A percentile compares a stretch with the other conserved stretches of the same genome.
phyloP scores from a whole-genome alignment of 2,888 invertebrate species.

The Drosophila nr. fundita region DNA sequence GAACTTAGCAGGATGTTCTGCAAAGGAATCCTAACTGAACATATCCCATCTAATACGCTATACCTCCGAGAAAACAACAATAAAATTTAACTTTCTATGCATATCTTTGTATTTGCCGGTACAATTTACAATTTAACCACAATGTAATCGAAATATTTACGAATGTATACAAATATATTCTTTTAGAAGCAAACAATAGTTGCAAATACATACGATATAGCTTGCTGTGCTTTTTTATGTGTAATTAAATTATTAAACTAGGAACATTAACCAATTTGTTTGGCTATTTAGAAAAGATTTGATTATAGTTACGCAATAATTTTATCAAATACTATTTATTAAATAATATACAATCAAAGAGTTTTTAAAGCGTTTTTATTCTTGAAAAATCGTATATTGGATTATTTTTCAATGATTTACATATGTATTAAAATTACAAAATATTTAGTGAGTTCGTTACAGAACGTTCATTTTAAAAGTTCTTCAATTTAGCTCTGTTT shows the following conservation, averaged over 20 bases:
- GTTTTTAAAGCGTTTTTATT: constrained; percentile 7
- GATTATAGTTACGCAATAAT: constrained; percentile 35
- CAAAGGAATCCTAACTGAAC: constrained; percentile 29
- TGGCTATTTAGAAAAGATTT: constrained; percentile 29
- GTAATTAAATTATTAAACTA: constrained; percentile 17
- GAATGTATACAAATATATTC: constrained; percentile 37
- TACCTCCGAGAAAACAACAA: constrained; percentile 60
- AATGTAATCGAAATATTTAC: constrained; percentile 48
- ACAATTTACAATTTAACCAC: constrained; percentile 24
- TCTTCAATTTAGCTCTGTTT: neutral
- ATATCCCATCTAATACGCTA: constrained; percentile 65
- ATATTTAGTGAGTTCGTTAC: neutral
- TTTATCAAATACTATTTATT: constrained; percentile 45
- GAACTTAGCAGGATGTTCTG: neutral
- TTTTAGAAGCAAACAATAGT: constrained; percentile 19
- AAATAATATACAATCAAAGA: constrained; percentile 30
- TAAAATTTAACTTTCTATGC: constrained; percentile 38
- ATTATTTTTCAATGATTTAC: neutral
- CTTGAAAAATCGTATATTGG: neutral
- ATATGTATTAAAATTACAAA: neutral
- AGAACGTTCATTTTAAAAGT: neutral
- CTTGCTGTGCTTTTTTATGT: constrained; percentile 40
- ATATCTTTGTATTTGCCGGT: constrained; percentile 47
- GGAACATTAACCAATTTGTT: constrained; percentile 22
- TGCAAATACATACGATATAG: constrained; percentile 17